Base-by-base conservation (phyloP, 2,888 invertebrate genomes). In the Psylliodes chrysocephalus region DNA sequence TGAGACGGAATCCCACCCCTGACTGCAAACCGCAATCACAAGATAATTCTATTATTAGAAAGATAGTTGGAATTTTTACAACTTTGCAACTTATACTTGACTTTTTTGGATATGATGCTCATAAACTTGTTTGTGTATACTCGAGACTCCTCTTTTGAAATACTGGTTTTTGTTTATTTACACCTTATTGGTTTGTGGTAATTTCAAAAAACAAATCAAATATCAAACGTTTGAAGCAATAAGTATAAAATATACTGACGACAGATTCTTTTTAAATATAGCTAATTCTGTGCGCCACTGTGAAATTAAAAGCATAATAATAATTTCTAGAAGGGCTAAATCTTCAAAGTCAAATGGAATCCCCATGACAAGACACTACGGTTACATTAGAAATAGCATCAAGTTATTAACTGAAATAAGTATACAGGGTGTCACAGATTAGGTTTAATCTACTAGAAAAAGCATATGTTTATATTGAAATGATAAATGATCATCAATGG, bases 401-500 rank as follows among this genome's bases (percentile, higher is more conserved):
- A 38, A 40, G 25, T 53, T 53, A 53, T 40, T 53, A 53, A 53
- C 40, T 53, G 40, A 53, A 38, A 53, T 53, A 46, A 19, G 14
- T 46, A n/a, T 46, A 46, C 46, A 46, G 22, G n/a, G 46, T 22
- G 46, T 19, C 46, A 22, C 46, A 22, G 10, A 22, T 7, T 15
- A 5, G 40, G 17, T 40, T 40, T 40, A 6, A 15, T n/a, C n/a
- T n/a, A n/a, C n/a, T n/a, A n/a, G n/a, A n/a, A n/a, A n/a, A n/a
- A n/a, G n/a, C n/a, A n/a, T n/a, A n/a, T n/a, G n/a, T n/a, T n/a
- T n/a, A n/a, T n/a, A n/a, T n/a, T n/a, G n/a, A n/a, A n/a, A n/a
- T n/a, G n/a, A n/a, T n/a, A n/a, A n/a, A n/a, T n/a, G n/a, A n/a
- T n/a, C n/a, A n/a, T n/a, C n/a, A n/a, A n/a, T n/a, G n/a, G n/a